Base-by-base conservation (phyloP, 2,797 vertebrate genomes). In the Molothrus aeneus region DNA sequence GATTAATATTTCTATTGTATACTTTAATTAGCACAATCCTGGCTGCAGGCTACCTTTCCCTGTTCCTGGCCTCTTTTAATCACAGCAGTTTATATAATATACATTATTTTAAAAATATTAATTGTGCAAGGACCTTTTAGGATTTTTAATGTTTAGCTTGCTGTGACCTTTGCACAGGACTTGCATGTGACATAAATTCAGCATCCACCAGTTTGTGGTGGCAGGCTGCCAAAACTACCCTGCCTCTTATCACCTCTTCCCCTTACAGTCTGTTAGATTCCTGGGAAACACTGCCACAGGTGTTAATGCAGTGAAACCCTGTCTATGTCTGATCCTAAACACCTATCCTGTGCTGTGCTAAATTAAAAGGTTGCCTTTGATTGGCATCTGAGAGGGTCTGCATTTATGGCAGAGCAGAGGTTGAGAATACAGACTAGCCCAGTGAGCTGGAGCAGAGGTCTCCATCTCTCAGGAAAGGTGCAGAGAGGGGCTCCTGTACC, bases 1-100 rank as follows among this genome's bases (percentile, higher is more conserved):
- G 65, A 80, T 90, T 95, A 88, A 88, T 93, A 81, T 93, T 88
- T 90, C 92, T 86, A 13, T 90, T 89, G 64, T 93, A 53, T 51
- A 45, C 36, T 80, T 84, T 84, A 91, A 94, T 95, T 80, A 95
- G 68, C 53, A 82, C 64, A 77, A 29, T 89, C 64, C 80, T 80
- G 68, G 42, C 83, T 86, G 45, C 51, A 87, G 71, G 80, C 48
- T 92, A 77, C 56, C 45, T 64, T 90, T 70, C 82, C n/a, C 64
- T 43, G 14, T 72, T 83, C 22, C 83, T 70, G 57, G 32, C 53
- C 83, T 87, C 71, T 85, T 87, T 86, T 64, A 92, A 86, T 88
- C 68, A 50, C 36, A 88, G 60, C 40, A 68, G 19, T 90, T 94
- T 82, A 80, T 81, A 66, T 64, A 74, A 68, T 68, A 50, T 21